Evolutionary conservation across 92 coral and sea anemone species (phyloP), one percentile per base, ranked within the genome.

Genomic region (Ricordea florida): DNA sequence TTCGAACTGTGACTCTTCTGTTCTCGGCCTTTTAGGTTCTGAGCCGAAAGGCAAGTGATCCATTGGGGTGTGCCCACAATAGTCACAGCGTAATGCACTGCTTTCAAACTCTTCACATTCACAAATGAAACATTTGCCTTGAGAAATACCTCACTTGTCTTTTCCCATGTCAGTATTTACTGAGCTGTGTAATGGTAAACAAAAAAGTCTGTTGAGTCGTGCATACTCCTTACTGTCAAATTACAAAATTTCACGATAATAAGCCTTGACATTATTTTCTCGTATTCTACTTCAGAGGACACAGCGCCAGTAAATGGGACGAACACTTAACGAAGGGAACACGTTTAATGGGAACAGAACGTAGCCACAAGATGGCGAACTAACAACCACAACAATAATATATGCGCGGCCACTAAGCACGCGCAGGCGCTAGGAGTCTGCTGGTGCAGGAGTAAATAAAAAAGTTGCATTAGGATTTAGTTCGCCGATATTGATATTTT

Each of bases 101-200:
- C 66, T 11, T 25, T 72, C 79, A 15, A 40, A 72, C 56, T 41
- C 57, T 17, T 58, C 37, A 25, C 80, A 72, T 68, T 43, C 10
- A 58, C 69, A 72, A 16, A 15, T 41, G 0, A 43, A 6, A 13
- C 69, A 72, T 41, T 72, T 72, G 15, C 80, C 69, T 20, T 59
- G 47, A 25, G 25, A 42, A 10, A 72, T 68, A 2, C 80, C 80
- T 45, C 69, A 25, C 46, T 72, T 72, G 30, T 72, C 69, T 22
- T 57, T 44, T 17, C 80, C 60, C 80, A 72, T 72, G 31, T 52
- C 31, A 30, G 66, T 58, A 58, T 58, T 58, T 58, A 58, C 66
- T 32, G 66, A 58, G 66, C 40, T 58, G 66, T 34, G n/a, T 58
- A 58, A 58, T 58, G 27, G 40, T 58, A 58, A 58, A n/a, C n/a